These are phyloP conservation scores for Spea multiplicata DNA, from an alignment of 2,113 vertebrate genomes.

Conservation along the genomic window DNA sequence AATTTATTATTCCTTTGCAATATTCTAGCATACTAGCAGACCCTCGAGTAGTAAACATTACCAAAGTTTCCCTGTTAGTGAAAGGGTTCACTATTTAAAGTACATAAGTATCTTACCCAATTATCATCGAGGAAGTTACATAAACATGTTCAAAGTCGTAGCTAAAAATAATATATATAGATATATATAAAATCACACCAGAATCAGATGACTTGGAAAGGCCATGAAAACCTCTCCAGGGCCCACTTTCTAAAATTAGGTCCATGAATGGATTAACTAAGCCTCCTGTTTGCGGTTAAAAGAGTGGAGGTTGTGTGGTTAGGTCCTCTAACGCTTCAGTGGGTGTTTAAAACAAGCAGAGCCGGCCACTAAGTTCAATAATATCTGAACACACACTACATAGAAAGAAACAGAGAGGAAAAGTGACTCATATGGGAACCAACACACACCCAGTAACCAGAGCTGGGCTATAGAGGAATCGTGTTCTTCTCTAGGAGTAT, in stretches of 20 bases:
- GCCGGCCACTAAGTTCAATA: neutral
- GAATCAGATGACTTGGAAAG: neutral
- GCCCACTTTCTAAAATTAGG: slow-evolving; percentile 8
- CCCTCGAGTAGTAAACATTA: no score
- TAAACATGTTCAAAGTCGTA: neutral
- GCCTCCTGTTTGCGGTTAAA: neutral
- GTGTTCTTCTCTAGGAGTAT: neutral
- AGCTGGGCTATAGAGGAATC: neutral
- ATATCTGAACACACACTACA: neutral
- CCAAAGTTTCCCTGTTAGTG: no score
- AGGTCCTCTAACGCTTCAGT: slow-evolving; percentile 8
- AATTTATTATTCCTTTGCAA: no score
- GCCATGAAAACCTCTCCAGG: neutral
- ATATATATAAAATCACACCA: neutral
- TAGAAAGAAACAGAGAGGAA: neutral
- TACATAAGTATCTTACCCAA: neutral
- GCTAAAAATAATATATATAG: neutral
- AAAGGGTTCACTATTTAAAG: neutral
- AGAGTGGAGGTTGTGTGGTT: slow-evolving; percentile 6
- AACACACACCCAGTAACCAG: neutral
- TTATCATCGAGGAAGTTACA: neutral
- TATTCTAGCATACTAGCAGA: no score
- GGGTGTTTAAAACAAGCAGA: slow-evolving; percentile 1
- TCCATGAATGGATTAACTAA: neutral
- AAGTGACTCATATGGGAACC: neutral